Conservation (phyloP, 2,888 invertebrate genomes). For the Orthosia gothica region DNA sequence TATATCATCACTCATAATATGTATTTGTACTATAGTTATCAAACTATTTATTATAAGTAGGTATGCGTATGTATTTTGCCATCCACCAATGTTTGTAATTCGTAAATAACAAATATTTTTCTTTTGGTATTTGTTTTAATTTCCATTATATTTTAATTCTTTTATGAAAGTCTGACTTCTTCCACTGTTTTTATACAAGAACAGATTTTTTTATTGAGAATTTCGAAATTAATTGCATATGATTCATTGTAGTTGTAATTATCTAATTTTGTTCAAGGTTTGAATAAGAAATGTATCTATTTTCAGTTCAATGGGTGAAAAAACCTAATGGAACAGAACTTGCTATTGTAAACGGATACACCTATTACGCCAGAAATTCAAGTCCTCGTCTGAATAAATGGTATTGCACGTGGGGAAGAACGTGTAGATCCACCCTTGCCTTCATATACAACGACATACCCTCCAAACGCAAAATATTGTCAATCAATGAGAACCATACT, state of each 20-base stretch:
- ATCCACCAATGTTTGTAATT: no score
- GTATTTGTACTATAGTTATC: no score
- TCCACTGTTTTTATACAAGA: neutral
- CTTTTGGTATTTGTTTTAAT: no score
- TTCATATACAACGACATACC: slow-evolving; percentile 6
- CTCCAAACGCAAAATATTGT: slow-evolving; percentile 7
- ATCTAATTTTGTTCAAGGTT: neutral
- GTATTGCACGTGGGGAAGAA: slow-evolving; percentile 20
- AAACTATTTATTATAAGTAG: no score
- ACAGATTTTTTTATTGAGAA: neutral
- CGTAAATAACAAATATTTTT: no score
- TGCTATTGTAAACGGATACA: slow-evolving; percentile 26
- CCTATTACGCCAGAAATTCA: neutral
- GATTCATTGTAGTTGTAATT: neutral
- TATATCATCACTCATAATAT: no score
- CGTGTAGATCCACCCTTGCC: slow-evolving; percentile 11
- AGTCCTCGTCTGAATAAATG: slow-evolving; percentile 13
- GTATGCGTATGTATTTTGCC: no score
- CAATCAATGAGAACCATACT: neutral
- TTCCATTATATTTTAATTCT: no score
- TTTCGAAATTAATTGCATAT: neutral
- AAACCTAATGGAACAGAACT: slow-evolving; percentile 24
- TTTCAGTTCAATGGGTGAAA: slow-evolving; percentile 36
- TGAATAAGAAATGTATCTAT: neutral
- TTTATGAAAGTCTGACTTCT: neutral